Evolutionary conservation across 2,797 vertebrate genomes (phyloP).

Genomic region (Chrysolophus pictus): DNA sequence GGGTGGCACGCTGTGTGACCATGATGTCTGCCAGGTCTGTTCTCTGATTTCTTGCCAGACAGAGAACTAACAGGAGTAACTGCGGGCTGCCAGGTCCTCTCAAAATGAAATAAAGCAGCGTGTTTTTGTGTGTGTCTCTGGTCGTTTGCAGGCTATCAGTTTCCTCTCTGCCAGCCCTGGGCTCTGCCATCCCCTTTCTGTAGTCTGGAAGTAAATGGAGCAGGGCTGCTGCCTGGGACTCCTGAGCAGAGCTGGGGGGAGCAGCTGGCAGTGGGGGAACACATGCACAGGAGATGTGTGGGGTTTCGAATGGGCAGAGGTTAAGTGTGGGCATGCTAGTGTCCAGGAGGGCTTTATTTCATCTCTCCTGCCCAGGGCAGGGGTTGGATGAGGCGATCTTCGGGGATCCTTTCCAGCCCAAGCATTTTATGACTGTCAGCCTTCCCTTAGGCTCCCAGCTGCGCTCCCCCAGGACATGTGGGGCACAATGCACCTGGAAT

Average conservation of each 20-base stretch:
- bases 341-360: not conserved
- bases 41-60: not conserved
- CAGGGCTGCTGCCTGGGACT: not conserved
- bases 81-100: not conserved
- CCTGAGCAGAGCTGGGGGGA: not conserved
- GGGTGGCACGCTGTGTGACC: not conserved
- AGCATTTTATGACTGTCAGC: not conserved
- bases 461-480: not conserved
- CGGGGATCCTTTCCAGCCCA: not conserved
- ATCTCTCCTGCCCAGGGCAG: not conserved
- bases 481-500: not conserved
- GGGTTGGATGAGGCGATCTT: not conserved
- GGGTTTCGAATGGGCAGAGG: not conserved
- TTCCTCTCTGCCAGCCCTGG: not conserved
- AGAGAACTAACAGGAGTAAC: not conserved
- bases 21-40: not conserved
- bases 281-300: not conserved
- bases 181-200: not conserved
- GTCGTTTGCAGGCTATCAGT: rapidly evolving
- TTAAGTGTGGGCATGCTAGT: not conserved
- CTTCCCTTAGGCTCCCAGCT: not conserved
- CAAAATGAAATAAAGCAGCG: not conserved
- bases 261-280: not conserved
- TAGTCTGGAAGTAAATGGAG: not conserved
- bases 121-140: not conserved